Evolutionary conservation across 2,113 vertebrate genomes (phyloP), one percentile per base, ranked within the genome.

Genomic region (Pomatorhinus ruficollis): DNA sequence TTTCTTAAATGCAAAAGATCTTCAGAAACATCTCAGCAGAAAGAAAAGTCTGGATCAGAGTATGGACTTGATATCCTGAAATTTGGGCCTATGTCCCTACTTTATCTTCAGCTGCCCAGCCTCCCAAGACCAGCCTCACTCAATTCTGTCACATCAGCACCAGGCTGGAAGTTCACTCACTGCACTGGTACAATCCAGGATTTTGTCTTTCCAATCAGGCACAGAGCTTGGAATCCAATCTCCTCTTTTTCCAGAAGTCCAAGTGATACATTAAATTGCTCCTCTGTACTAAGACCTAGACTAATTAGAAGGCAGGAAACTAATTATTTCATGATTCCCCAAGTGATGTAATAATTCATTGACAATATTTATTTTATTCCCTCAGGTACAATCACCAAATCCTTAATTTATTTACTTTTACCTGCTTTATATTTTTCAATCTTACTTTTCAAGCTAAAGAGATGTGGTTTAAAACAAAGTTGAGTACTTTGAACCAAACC

Each of bases 21-120:
- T 89, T 90, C 76, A 83, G 50, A 93, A 87, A 69, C 37, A 66
- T 57, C 22, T 82, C 30, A 88, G 33, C 12, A 78, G 64, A 82
- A 82, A 77, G 20, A 66, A 80, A 95, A 69, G 15, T 21, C 47
- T 83, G 30, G 59, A 37, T 5, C 22, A 77, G 39, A 50, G 9
- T 20, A 60, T 18, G 37, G 16, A 69, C 91, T 16, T 84, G 37
- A 68, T 15, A 2, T 4, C 7, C 21, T 53, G 59, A 87, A 79
- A 77, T 90, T 40, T 75, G 42, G 17, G 17, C 9, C 69, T 28
- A 44, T 50, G 45, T 23, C 21, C 3, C 27, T 49, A 33, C 10
- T 64, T 68, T 24, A 53, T 23, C 10, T 21, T 65, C 61, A 87
- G 22, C 27, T 86, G 19, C n/a, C 8, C 28, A 56, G 13, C 11